Base-by-base conservation (phyloP, 2,888 invertebrate species). In the Troides aeacus region DNA sequence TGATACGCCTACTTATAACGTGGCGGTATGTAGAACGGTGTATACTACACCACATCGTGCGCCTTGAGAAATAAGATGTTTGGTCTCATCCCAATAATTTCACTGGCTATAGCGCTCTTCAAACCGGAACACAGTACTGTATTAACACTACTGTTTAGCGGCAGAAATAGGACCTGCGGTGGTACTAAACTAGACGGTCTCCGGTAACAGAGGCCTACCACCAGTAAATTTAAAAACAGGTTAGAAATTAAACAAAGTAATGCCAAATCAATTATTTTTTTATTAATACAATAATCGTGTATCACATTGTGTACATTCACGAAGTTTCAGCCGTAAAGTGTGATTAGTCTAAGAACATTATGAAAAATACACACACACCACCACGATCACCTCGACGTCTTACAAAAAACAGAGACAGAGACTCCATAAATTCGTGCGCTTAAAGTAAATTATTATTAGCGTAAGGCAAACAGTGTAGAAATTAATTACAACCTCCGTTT, bases 261-360 rank as follows among this genome's bases (percentile, higher is more conserved):
- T 57, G 67, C 64, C 70, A 71, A 71, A 77, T 75, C 83, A 85
- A 84, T 86, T 79, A 82, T 90, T 86, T 79, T 82, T 90, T 91
- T 90, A 89, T 88, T 89, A 85, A 87, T 85, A 89, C 86, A 86
- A 88, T 89, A 88, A 92, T 85, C 83, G 88, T 90, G 89, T 92
- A 92, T 92, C 91, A 91, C 91, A 90, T 90, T 87, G 87, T 89
- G 90, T 89, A 89, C 88, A 89, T 87, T 84, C 84, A 89, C 86
- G 89, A 88, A 81, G 84, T 86, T 83, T 87, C 89, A 91, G 90
- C 89, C 91, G 85, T 87, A 46, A 86, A 87, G 88, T 90, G 92
- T 88, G 89, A 88, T 90, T 88, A 85, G 75, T 82, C 80, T 82
- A 84, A 75, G 81, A 81, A 79, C 83, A 77, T 83, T 84, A 84